Conservation (phyloP, 92 coral and sea anemone species). For the Porites lobata region DNA sequence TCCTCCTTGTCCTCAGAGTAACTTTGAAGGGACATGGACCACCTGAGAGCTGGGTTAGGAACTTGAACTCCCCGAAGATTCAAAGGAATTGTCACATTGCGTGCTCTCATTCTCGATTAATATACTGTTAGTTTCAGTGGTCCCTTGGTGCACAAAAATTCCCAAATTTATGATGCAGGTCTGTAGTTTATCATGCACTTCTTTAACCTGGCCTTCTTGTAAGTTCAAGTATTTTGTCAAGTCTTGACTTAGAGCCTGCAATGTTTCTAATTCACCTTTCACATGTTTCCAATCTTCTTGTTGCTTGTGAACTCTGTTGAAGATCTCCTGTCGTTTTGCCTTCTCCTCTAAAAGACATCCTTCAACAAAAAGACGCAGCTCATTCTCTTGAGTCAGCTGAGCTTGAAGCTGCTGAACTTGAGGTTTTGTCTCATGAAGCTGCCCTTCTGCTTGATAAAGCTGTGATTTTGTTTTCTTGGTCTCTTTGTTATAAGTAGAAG, state of each 20-base stretch:
- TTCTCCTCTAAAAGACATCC: constrained; percentile 72
- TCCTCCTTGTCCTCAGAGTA: too few relatives aligned
- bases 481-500: not conserved
- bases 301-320: constrained; percentile 20
- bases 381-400: constrained; percentile 52
- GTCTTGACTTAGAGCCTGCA: constrained; percentile 11
- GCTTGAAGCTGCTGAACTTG: constrained; percentile 57
- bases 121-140: constrained; percentile 5
- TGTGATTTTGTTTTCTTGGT: constrained; percentile 43
- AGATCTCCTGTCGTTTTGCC: constrained; percentile 43
- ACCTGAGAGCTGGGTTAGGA: not conserved
- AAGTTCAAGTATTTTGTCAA: not conserved
- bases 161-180: constrained; percentile 14
- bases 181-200: constrained; percentile 20
- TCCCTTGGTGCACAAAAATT: not conserved
- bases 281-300: constrained; percentile 34
- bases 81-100: constrained; percentile 36
- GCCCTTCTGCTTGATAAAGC: constrained; percentile 19
- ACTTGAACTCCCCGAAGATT: constrained; percentile 43
- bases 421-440: constrained; percentile 28
- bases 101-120: not conserved
- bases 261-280: constrained; percentile 20
- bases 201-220: constrained; percentile 1
- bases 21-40: not conserved
- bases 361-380: constrained; percentile 58